phyloP scores from a whole-genome alignment of 2,797 vertebrate genomes.

The Manis javanica region DNA sequence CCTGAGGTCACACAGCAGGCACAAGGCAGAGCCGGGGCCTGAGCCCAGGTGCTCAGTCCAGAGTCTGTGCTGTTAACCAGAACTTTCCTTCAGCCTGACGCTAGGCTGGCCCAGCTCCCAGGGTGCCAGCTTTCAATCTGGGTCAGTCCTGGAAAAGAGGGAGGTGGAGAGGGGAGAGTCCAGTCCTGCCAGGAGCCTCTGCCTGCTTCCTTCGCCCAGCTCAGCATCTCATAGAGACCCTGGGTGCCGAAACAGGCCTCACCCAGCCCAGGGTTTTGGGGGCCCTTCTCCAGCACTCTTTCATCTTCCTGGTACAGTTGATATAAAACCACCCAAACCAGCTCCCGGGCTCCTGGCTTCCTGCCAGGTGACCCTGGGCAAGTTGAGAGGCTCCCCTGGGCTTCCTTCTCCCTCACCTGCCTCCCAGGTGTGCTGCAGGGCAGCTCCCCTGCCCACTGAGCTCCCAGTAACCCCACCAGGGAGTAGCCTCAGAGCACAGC shows the following conservation, averaged over 20 bases:
- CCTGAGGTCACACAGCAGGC: background rate
- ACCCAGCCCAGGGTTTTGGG: rapidly evolving
- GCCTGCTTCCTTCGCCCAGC: background rate
- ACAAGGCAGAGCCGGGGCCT: rapidly evolving
- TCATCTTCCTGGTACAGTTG: background rate
- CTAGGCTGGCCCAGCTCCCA: rapidly evolving
- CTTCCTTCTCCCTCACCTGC: background rate
- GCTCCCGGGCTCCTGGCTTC: background rate
- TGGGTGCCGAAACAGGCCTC: background rate
- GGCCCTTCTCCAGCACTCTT: background rate
- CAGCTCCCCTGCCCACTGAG: too few relatives aligned
- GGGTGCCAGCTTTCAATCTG: rapidly evolving
- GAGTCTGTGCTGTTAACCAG: rapidly evolving
- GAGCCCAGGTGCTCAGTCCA: background rate
- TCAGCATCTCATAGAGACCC: background rate
- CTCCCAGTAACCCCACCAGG: too few relatives aligned
- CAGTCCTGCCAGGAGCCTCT: rapidly evolving
- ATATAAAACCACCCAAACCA: background rate
- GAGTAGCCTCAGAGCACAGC: too few relatives aligned
- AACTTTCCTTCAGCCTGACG: background rate
- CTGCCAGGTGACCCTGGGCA: background rate
- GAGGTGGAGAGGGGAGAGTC: background rate
- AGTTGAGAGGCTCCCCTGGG: background rate
- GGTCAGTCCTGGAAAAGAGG: background rate
- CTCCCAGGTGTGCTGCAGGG: background rate